Percentiles rank a stretch among this genome's conserved stretches.
Evolutionary conservation across 2,888 invertebrate genomes (phyloP).

Genomic region (Parnassius glacialis): DNA sequence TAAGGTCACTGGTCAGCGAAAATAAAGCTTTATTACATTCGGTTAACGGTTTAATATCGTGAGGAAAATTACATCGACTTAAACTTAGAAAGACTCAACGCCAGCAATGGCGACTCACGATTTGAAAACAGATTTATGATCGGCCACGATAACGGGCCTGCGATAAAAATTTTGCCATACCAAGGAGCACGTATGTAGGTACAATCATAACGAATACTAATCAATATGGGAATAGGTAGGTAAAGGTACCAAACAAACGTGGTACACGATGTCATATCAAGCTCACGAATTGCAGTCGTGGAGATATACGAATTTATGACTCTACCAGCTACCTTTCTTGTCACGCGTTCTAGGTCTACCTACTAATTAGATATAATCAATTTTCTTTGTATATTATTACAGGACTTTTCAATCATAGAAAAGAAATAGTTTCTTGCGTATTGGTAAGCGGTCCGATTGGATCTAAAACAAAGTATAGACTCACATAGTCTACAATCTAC

Average conservation of each 20-base stretch:
- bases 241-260: slow-evolving; percentile 41
- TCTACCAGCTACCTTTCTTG: slow-evolving; percentile 40
- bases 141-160: slow-evolving; percentile 77
- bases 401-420: too few relatives aligned
- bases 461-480: too few relatives aligned
- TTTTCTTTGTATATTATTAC: slow-evolving; percentile 9
- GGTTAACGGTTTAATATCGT: slow-evolving; percentile 54
- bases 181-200: slow-evolving; percentile 46
- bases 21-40: slow-evolving; percentile 61
- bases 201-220: slow-evolving; percentile 17
- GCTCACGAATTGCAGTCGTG: slow-evolving; percentile 66
- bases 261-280: slow-evolving; percentile 50
- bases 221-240: slow-evolving; percentile 6
- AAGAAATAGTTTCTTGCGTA: too few relatives aligned
- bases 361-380: not conserved
- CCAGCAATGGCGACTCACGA: slow-evolving; percentile 71
- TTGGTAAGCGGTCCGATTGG: too few relatives aligned
- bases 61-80: slow-evolving; percentile 34
- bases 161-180: slow-evolving; percentile 77
- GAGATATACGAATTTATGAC: slow-evolving; percentile 42
- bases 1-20: slow-evolving; percentile 49
- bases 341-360: slow-evolving; percentile 31
- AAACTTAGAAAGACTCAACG: slow-evolving; percentile 52
- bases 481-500: too few relatives aligned
- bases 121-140: slow-evolving; percentile 81